Evolutionary conservation across 2,888 invertebrate genomes (phyloP), one percentile per base, ranked within the genome.

Genomic region (Caenorhabditis afra): DNA sequence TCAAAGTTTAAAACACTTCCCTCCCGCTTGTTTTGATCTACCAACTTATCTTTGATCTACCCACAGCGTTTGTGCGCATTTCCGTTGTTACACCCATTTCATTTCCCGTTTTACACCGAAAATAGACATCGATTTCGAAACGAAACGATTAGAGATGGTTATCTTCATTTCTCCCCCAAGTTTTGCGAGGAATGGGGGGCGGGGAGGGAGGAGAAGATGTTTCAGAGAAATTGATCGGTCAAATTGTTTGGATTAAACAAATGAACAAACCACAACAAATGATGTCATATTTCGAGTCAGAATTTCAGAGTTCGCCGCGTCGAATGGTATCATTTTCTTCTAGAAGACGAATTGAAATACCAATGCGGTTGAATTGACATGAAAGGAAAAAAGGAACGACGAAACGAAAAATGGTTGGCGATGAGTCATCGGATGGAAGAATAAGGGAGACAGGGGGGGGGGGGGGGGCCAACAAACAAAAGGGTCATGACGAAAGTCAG

Each of bases 231-330:
- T 41, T 41, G 12, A 41, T 11, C 41, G 41, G 41, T 41, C 41
- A 14, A 41, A 14, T 41, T 41, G 3, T 11, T 11, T 11, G 12
- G 14, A 37, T 41, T 4, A 41, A 41, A 41, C 4, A 37, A 37
- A 5, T 16, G 44, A 78, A 78, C 78, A 59, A 71, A 78, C 78
- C 78, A 78, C 78, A 12, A 78, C 22, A 57, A 78, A 78, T 37
- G 65, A 65, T 2, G 77, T 39, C 78, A 78, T 78, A 14, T 67
- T 75, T n/a, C 53, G 59, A 16, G 75, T 75, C n/a, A 59, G 62
- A 67, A 75, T 67, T 67, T 75, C 75, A 61, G 75, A 61, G 37
- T 57, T 49, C 22, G 64, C 20, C 0, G 57, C 55, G 50, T 73
- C 73, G 44, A 73, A 64, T 41, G 73, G 64, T 73, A 73, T 64